These are phyloP conservation scores for Zaprionus ghesquierei DNA, from an alignment of 1,140 invertebrate genomes.

Conservation along the genomic window DNA sequence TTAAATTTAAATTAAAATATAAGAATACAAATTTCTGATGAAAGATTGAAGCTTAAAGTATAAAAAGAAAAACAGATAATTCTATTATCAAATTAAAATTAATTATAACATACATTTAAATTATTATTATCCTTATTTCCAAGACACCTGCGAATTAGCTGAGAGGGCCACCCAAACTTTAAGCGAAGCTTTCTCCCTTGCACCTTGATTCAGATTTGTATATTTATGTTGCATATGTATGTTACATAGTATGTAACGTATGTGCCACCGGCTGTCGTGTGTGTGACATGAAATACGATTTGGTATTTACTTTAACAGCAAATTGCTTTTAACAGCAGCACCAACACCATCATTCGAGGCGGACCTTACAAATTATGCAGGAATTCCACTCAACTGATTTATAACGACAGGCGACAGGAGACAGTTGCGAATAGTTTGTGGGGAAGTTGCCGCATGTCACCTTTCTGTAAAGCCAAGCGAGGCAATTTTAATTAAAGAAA, in stretches of 20 bases:
- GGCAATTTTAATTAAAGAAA: constrained; percentile 62
- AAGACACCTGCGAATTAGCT: no score
- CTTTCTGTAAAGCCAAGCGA: neutral
- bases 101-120: no score
- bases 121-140: no score
- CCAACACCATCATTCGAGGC: constrained; percentile 38
- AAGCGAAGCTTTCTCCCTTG: neutral
- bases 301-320: constrained; percentile 65
- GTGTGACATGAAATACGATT: constrained; percentile 68
- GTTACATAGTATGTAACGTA: neutral
- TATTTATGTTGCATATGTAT: constrained; percentile 29
- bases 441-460: constrained; percentile 18
- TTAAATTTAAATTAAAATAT: no score
- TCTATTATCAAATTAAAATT: no score
- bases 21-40: no score
- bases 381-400: constrained; percentile 55
- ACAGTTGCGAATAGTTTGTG: constrained; percentile 22
- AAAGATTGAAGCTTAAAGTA: no score
- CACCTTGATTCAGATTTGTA: constrained; percentile 20
- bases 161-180: no score
- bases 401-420: constrained; percentile 42
- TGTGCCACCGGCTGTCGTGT: constrained; percentile 15
- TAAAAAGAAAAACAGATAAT: no score
- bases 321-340: constrained; percentile 65
- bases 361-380: constrained; percentile 64